These are phyloP conservation scores for Protodeltote pygarga DNA, from an alignment of 2,888 invertebrate genomes.

Conservation along the genomic window DNA sequence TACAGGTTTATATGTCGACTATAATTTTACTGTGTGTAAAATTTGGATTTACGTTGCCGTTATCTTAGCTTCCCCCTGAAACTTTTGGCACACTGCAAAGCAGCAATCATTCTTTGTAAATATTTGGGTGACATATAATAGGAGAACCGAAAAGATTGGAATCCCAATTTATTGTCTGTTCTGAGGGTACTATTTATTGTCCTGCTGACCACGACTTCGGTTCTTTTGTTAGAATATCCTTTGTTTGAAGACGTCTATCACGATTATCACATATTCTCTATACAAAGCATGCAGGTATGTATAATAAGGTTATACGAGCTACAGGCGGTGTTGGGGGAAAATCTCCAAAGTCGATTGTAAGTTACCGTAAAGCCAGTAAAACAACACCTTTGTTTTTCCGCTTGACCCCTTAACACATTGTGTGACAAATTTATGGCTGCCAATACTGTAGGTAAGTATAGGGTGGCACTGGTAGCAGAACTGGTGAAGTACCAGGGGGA, in stretches of 20 bases:
- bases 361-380: constrained; percentile 44
- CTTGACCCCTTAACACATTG: constrained; percentile 37
- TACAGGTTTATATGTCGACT: too few species aligned
- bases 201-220: constrained; percentile 20
- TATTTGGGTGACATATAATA: too few species aligned
- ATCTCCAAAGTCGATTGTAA: constrained; percentile 19
- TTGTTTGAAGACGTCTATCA: constrained; percentile 19
- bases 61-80: too few species aligned
- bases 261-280: constrained; percentile 21
- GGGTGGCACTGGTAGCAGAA: too few species aligned
- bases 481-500: too few species aligned
- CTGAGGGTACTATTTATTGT: constrained; percentile 39
- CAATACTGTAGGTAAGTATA: too few species aligned
- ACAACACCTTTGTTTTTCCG: constrained; percentile 47
- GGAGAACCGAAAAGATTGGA: constrained; percentile 34
- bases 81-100: too few species aligned
- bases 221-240: constrained; percentile 40
- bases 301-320: too few species aligned
- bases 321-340: constrained; percentile 4
- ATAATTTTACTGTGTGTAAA: too few species aligned
- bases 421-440: constrained; percentile 46
- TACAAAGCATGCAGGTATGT: constrained; percentile 12
- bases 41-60: too few species aligned
- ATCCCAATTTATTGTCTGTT: constrained; percentile 38
- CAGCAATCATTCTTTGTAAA: too few species aligned